Conservation (phyloP, 2,888 invertebrate species). For the Drosophila picticornis region DNA sequence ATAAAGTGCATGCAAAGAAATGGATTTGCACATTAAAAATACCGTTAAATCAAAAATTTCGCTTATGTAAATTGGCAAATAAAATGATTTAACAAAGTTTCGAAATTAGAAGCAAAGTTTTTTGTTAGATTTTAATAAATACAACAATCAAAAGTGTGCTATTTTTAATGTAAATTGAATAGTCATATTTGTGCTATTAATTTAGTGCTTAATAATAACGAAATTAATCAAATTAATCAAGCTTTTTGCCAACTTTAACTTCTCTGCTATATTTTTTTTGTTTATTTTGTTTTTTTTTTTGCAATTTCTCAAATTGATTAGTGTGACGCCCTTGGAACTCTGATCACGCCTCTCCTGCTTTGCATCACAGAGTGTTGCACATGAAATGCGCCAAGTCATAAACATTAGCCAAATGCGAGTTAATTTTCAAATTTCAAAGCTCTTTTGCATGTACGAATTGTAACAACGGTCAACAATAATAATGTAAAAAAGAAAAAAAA, state of each 20-base stretch:
- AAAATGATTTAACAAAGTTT: background rate
- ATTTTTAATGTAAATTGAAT: background rate
- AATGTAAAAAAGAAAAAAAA: constrained; percentile 10
- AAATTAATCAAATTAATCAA: too few relatives aligned
- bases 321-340: constrained; percentile 24
- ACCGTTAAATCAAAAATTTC: background rate
- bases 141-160: background rate
- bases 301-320: constrained; percentile 11
- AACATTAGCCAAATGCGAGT: constrained; percentile 46
- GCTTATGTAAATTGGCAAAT: background rate
- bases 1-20: constrained; percentile 5
- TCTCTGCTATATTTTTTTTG: background rate
- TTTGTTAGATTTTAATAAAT: background rate
- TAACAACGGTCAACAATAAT: constrained; percentile 14
- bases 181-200: background rate
- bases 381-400: constrained; percentile 40
- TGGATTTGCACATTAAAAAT: background rate
- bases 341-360: constrained; percentile 20
- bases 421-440: constrained; percentile 61
- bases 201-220: background rate
- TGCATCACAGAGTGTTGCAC: constrained; percentile 46
- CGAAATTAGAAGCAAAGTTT: background rate
- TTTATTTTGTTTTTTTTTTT: background rate
- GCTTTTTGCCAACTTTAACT: background rate
- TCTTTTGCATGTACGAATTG: constrained; percentile 22